A percentile compares a stretch with the other conserved stretches of the same genome.
phyloP scores from a whole-genome alignment of 2,797 vertebrate species.

The Decapterus maruadsi region DNA sequence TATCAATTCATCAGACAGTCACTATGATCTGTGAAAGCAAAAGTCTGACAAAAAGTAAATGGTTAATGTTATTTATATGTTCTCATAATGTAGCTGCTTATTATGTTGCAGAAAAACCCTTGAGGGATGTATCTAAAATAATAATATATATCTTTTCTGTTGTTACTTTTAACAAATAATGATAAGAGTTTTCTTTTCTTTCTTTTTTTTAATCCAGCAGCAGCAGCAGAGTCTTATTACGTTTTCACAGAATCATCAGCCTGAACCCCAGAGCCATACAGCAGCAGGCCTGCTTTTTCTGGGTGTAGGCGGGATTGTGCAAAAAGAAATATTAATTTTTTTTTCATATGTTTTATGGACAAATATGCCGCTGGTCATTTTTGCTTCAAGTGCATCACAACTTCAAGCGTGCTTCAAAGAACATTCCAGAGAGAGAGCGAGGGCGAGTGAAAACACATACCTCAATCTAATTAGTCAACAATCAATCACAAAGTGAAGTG shows the following conservation, averaged over 20 bases:
- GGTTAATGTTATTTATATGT: not conserved
- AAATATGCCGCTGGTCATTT: slow-evolving; percentile 4
- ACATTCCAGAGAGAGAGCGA: not conserved
- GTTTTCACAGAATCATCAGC: not conserved
- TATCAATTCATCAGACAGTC: not conserved
- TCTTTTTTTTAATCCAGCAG: not conserved
- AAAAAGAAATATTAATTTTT: slow-evolving; percentile 3
- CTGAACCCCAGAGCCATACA: not conserved
- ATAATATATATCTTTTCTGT: not conserved
- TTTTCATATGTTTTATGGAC: slow-evolving; percentile 4
- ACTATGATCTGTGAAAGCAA: too few relatives aligned
- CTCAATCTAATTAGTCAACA: slow-evolving; percentile 35
- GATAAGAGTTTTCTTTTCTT: not conserved
- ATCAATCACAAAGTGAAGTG: slow-evolving; percentile 24
- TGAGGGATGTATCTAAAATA: not conserved
- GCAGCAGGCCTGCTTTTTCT: not conserved
- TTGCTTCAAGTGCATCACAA: slow-evolving; percentile 1
- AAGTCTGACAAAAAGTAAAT: not conserved
- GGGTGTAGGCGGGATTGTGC: not conserved
- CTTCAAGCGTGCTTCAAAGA: slow-evolving; percentile 26
- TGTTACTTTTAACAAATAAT: slow-evolving; percentile 3
- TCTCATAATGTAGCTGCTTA: not conserved
- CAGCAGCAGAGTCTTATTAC: not conserved
- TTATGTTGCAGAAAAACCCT: not conserved
- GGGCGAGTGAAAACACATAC: not conserved